Evolutionary conservation across 2,797 vertebrate genomes (phyloP).

Genomic region (Macropodus opercularis): DNA sequence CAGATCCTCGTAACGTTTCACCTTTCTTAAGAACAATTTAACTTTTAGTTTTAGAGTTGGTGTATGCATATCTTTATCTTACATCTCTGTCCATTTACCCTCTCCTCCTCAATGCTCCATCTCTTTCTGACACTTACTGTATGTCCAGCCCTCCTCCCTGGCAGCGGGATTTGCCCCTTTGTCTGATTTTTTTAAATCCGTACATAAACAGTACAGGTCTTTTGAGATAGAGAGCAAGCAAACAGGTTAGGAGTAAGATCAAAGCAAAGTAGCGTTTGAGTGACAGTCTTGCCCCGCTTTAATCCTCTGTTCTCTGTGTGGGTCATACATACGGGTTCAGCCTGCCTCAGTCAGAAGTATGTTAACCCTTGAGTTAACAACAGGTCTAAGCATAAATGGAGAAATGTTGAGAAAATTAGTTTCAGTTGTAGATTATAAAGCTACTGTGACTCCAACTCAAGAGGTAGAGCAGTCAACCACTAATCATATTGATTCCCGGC

Average conservation of each 20-base stretch:
- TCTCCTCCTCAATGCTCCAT: not conserved
- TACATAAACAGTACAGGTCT: conserved; percentile 6
- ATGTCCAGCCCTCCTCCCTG: conserved; percentile 26
- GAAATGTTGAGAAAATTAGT: too few relatives aligned
- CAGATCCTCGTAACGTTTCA: conserved; percentile 7
- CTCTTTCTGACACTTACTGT: conserved; percentile 28
- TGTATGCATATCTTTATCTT: conserved; percentile 1
- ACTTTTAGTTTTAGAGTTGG: conserved; percentile 2
- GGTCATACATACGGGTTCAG: too few relatives aligned
- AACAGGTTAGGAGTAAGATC: conserved; percentile 10
- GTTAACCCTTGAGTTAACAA: too few relatives aligned
- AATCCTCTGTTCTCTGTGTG: too few relatives aligned
- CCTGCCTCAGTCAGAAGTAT: too few relatives aligned
- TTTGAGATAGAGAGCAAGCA: conserved; percentile 24
- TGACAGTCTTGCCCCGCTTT: too few relatives aligned
- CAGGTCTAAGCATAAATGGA: too few relatives aligned
- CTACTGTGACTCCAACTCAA: too few relatives aligned
- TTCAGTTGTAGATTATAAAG: too few relatives aligned
- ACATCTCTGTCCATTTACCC: conserved; percentile 8
- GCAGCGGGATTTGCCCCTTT: conserved; percentile 12
- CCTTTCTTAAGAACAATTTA: conserved; percentile 13
- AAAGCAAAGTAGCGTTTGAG: not conserved
- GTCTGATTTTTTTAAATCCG: conserved; percentile 6
- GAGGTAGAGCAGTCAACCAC: too few relatives aligned
- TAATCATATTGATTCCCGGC: too few relatives aligned